Conservation (phyloP, 2,797 vertebrate species). For the Tenualosa ilisha region DNA sequence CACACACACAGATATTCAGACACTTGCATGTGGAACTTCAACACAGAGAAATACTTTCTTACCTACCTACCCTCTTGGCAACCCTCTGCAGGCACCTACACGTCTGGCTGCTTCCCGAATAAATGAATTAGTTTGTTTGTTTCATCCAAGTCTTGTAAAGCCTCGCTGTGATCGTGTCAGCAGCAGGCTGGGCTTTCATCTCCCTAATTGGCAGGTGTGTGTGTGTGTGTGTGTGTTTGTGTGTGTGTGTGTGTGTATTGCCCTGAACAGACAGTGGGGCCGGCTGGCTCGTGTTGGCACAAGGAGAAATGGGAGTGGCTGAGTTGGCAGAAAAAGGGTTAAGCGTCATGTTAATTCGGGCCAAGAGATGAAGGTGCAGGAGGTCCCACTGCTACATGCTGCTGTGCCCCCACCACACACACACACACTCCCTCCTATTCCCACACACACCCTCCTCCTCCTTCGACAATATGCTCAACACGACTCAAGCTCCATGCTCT, state of each 20-base stretch:
- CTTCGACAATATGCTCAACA: slow-evolving; percentile 43
- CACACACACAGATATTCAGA: slow-evolving; percentile 2
- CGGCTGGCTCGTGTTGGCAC: neutral
- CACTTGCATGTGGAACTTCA: neutral
- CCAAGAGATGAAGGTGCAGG: slow-evolving; percentile 44
- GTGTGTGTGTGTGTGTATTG: slow-evolving; percentile 50
- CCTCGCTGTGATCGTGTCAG: slow-evolving; percentile 49
- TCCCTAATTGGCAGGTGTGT: slow-evolving; percentile 67
- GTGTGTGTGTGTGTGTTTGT: slow-evolving; percentile 53
- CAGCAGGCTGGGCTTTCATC: slow-evolving; percentile 62
- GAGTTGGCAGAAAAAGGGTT: slow-evolving; percentile 8
- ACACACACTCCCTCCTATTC: neutral
- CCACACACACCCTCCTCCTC: neutral
- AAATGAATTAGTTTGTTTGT: slow-evolving; percentile 65
- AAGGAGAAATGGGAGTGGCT: slow-evolving; percentile 22
- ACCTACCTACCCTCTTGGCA: neutral
- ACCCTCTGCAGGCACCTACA: slow-evolving; percentile 3
- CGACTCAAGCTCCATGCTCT: slow-evolving; percentile 33
- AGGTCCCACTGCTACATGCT: slow-evolving; percentile 28
- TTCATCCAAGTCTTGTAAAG: slow-evolving; percentile 64
- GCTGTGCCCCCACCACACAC: slow-evolving; percentile 26
- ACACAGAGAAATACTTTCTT: neutral
- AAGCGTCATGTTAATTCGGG: neutral
- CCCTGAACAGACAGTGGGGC: neutral
- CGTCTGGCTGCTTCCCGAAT: slow-evolving; percentile 48